Evolutionary conservation across 2,113 vertebrate species (phyloP), one percentile per base, ranked within the genome.

Genomic region (Euleptes europaea): DNA sequence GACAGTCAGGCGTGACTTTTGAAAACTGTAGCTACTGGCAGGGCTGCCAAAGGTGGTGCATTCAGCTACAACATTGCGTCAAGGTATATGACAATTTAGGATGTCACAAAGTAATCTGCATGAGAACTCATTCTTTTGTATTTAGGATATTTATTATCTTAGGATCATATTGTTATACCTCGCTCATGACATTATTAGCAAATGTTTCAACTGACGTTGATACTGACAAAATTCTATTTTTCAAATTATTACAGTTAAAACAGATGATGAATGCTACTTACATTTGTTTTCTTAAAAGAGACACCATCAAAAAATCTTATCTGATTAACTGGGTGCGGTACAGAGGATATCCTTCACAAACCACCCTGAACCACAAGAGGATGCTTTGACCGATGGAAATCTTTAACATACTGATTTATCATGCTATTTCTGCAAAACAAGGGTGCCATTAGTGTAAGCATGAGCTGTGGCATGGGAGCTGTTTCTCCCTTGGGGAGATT

Each of bases 251-350:
- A 69, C 54, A 51, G 44, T 10, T 69, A 69, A 40, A 83, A 67
- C 86, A 38, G 76, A 23, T 12, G 40, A 14, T 0, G 2, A 1
- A 13, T 4, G 51, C 10, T 9, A 0, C 0, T 60, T 60, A 9
- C 31, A 2, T 26, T 86, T 77, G 38, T 70, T 88, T 81, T 57
- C n/a, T 80, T 65, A 28, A 9, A 54, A 9, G 15, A 57, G 49
- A 57, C 63, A n/a, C 11, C 11, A 87, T 86, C 88, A 88, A 86
- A 78, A 60, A 84, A 19, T 65, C 86, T 96, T 95, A 96, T 96
- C 95, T 96, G 95, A 96, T 94, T 63, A 89, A 92, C 81, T 93
- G 95, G 95, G 96, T 94, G 95, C 94, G 93, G 95, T 87, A 66
- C 92, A 47, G 69, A 89, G 73, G 80, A 93, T 70, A 94, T 91